Evolutionary conservation across 2,113 vertebrate species (phyloP).

Genomic region (Otis tarda): DNA sequence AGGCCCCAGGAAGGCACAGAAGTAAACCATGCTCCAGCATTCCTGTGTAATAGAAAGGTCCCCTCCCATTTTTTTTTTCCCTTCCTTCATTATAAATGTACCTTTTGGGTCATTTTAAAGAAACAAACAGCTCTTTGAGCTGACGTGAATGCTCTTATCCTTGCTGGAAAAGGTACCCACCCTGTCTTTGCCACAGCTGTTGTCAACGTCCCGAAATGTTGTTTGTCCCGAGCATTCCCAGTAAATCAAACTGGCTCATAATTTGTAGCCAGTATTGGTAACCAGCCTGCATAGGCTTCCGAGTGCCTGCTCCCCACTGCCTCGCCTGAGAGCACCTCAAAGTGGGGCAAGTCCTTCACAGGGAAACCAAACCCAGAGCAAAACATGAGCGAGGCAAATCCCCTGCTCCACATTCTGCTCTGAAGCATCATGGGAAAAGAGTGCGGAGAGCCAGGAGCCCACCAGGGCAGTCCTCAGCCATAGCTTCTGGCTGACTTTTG

Average conservation of each 20-base stretch:
- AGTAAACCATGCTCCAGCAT: background rate
- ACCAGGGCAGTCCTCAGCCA: background rate
- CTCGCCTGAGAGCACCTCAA: background rate
- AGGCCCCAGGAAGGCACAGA: background rate
- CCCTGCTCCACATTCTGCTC: background rate
- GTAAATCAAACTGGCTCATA: background rate
- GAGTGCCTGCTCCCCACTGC: background rate
- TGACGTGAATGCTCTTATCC: background rate
- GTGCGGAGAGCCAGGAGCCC: background rate
- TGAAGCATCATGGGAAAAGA: background rate
- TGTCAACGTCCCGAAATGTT: background rate
- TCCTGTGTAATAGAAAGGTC: background rate
- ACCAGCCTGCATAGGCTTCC: background rate
- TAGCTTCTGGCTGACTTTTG: background rate
- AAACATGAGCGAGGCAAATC: background rate
- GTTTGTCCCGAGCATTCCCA: background rate
- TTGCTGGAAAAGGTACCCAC: background rate
- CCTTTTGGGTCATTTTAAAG: background rate
- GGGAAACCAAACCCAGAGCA: background rate
- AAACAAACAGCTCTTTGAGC: background rate
- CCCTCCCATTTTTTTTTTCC: background rate
- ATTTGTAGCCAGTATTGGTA: background rate
- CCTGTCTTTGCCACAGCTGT: background rate
- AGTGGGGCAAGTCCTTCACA: background rate
- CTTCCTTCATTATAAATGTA: background rate